Base-by-base conservation (phyloP, 2,888 invertebrate genomes). In the Leucozona laternaria region DNA sequence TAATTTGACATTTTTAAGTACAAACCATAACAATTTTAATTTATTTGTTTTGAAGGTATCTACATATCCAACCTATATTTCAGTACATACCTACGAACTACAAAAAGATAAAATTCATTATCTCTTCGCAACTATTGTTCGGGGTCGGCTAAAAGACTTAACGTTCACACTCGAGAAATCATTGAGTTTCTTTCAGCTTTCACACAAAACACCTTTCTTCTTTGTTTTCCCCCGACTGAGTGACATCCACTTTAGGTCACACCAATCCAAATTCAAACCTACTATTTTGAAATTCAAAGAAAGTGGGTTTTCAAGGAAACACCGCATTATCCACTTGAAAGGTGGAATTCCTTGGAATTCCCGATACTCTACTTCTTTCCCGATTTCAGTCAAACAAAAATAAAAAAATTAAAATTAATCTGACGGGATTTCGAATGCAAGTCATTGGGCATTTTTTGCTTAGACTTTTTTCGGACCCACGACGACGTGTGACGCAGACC, bases 191-290 rank as follows among this genome's bases (percentile, higher is more conserved):
- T 70, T 71, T 77, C 53, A 57, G 20, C 53, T 66, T 78, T 60
- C 50, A 50, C 77, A 77, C 28, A 48, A 53, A 28, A 62, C 40
- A 25, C 50, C 62, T 64, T 40, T 37, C 25, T 75, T 62, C 20
- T 58, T 25, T 17, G n/a, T 48, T 45, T 40, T 31, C n/a, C n/a
- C 28, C 62, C 37, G 60, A 57, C 62, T 73, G 85, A 85, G 76
- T 85, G 85, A 81, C 85, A 85, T 77, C 80, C 73, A 81, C 81
- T 81, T 81, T 77, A 85, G 62, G 77, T 78, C 72, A 85, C 68
- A 37, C 64, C 20, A 43, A 25, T 20, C 31, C 22, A 20, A n/a
- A 28, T 20, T 20, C 75, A 60, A 34, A 40, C 13, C 1, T 8
- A 37, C 43, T 50, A 76, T 66, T 55, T 70, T 60, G 45, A 71